Evolutionary conservation across 2,113 vertebrate genomes (phyloP).

Genomic region (Aptenodytes forsteri): DNA sequence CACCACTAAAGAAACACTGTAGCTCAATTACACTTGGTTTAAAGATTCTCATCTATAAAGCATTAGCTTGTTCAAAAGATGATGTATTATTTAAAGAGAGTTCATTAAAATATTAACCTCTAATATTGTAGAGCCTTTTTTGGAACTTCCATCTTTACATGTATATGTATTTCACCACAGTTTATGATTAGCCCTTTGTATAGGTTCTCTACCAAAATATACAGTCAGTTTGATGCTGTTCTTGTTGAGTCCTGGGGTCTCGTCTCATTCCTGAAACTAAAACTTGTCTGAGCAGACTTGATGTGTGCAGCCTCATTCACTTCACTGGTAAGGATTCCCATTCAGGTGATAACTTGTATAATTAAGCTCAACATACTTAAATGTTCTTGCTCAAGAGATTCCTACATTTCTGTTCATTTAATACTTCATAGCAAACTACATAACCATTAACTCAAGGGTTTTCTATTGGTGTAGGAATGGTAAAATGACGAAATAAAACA

Average conservation of each 20-base stretch:
- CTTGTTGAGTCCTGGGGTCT: neutral
- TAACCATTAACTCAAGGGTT: neutral
- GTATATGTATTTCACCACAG: neutral
- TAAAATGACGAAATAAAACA: neutral
- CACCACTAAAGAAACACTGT: conserved; percentile 58
- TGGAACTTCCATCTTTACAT: neutral
- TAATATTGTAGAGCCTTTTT: neutral
- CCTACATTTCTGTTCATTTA: neutral
- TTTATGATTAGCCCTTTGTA: neutral
- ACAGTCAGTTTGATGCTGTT: neutral
- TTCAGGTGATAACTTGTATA: neutral
- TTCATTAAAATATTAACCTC: conserved; percentile 69
- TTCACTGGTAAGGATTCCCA: neutral
- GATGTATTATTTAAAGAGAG: conserved; percentile 62
- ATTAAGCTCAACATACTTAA: neutral
- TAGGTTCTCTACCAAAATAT: neutral
- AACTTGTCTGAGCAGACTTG: neutral
- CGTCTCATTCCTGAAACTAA: neutral
- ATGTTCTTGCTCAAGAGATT: neutral
- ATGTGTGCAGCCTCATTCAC: neutral
- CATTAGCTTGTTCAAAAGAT: conserved; percentile 72
- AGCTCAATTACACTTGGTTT: conserved; percentile 60
- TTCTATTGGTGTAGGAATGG: neutral
- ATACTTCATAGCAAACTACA: neutral
- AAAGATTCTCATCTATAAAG: conserved; percentile 72